phyloP scores from a whole-genome alignment of 2,797 vertebrate genomes.

The Chelmon rostratus region DNA sequence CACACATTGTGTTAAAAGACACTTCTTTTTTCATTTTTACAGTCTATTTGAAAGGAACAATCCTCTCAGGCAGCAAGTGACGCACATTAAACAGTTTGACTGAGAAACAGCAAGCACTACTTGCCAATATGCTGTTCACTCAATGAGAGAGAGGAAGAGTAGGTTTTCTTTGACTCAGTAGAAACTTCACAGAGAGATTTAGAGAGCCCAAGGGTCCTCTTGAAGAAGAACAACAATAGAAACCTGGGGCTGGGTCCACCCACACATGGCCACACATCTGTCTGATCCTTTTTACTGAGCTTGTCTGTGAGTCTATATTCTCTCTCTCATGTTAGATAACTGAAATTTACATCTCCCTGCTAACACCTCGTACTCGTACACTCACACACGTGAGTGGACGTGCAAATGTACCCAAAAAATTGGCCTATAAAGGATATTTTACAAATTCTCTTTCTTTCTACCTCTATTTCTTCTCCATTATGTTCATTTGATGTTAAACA shows the following conservation, averaged over 20 bases:
- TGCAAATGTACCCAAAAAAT: neutral
- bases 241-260: slow-evolving; percentile 58
- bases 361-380: slow-evolving; percentile 3
- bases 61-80: neutral
- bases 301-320: slow-evolving; percentile 14
- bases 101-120: neutral
- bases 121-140: slow-evolving; percentile 1
- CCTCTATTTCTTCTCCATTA: slow-evolving; percentile 18
- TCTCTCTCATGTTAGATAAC: slow-evolving; percentile 37
- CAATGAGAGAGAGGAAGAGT: slow-evolving; percentile 8
- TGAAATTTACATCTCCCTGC: slow-evolving; percentile 26
- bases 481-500: slow-evolving; percentile 58
- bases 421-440: slow-evolving; percentile 12
- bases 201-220: slow-evolving; percentile 50
- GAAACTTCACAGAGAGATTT: slow-evolving; percentile 44
- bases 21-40: neutral
- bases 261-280: slow-evolving; percentile 53
- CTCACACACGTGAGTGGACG: slow-evolving; percentile 4
- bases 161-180: slow-evolving; percentile 32
- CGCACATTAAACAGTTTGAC: neutral
- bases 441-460: slow-evolving; percentile 5
- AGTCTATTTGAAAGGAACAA: neutral
- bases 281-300: slow-evolving; percentile 45
- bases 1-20: neutral
- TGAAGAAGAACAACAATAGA: slow-evolving; percentile 65